These are phyloP conservation scores for Carassius carassius DNA, from an alignment of 2,113 vertebrate genomes.

Conservation along the genomic window DNA sequence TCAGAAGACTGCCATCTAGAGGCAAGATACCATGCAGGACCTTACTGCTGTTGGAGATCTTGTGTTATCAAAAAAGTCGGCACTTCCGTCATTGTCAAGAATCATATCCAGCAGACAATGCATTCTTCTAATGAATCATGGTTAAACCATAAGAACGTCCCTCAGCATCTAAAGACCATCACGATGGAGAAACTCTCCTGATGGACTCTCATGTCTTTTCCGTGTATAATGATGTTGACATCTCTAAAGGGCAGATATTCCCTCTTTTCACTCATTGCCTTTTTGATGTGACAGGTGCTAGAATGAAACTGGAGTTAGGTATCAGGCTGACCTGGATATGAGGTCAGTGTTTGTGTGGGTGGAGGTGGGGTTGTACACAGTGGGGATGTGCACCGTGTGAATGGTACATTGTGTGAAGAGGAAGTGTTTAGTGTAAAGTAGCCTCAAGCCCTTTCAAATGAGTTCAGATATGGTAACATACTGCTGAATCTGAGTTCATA, in stretches of 20 bases:
- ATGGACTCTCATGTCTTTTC: not conserved
- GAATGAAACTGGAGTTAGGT: constrained; percentile 51
- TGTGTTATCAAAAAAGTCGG: not conserved
- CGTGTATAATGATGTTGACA: constrained; percentile 13
- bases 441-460: constrained; percentile 63
- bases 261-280: constrained; percentile 22
- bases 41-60: constrained; percentile 6
- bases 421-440: constrained; percentile 67
- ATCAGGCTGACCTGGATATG: constrained; percentile 50
- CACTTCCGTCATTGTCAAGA: not conserved
- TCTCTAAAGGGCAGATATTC: constrained; percentile 15
- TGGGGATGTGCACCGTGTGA: constrained; percentile 51
- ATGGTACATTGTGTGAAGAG: constrained; percentile 67
- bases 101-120: not conserved
- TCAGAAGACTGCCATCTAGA: constrained; percentile 26
- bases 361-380: constrained; percentile 34
- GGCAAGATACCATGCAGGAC: not conserved
- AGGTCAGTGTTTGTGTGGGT: constrained; percentile 59
- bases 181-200: not conserved
- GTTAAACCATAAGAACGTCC: not conserved
- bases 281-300: constrained; percentile 32
- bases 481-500: not conserved
- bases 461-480: constrained; percentile 31
- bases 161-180: not conserved
- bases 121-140: not conserved